Evolutionary conservation across 2,888 invertebrate species (phyloP).

Genomic region (Oithona nana): DNA sequence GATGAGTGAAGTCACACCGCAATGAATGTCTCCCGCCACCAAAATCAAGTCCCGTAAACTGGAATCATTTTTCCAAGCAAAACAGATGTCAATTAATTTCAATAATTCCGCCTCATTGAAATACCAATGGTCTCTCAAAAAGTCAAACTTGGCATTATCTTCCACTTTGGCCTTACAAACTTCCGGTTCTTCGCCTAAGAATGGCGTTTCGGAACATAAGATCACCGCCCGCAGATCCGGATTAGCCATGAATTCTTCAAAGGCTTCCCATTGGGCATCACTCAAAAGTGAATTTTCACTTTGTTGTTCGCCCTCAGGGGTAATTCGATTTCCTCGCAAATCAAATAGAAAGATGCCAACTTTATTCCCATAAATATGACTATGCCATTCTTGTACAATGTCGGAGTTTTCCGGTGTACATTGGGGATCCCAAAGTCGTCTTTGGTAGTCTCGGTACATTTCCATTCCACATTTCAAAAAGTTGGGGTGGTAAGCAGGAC

Average conservation of each 20-base stretch:
- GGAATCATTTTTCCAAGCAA: constrained; percentile 1
- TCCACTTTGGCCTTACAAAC: neutral
- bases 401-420: neutral
- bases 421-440: constrained; percentile 9
- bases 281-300: neutral
- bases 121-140: constrained; percentile 12
- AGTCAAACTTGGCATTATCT: neutral
- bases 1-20: constrained; percentile 7
- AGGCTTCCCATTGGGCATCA: constrained; percentile 1
- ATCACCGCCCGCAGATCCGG: neutral
- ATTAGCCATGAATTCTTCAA: neutral
- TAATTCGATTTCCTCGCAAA: constrained; percentile 2
- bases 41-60: neutral
- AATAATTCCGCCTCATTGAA: constrained; percentile 1
- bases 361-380: neutral
- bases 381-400: neutral
- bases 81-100: neutral
- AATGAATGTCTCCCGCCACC: constrained; percentile 6
- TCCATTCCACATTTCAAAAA: constrained; percentile 10
- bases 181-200: constrained; percentile 6
- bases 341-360: constrained; percentile 9
- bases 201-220: constrained; percentile 11
- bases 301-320: neutral
- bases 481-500: neutral
- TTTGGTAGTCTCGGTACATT: constrained; percentile 5